A percentile compares a stretch with the other conserved stretches of the same genome.
Evolutionary conservation across 2,113 vertebrate genomes (phyloP).

Genomic region (Pluvialis apricaria): DNA sequence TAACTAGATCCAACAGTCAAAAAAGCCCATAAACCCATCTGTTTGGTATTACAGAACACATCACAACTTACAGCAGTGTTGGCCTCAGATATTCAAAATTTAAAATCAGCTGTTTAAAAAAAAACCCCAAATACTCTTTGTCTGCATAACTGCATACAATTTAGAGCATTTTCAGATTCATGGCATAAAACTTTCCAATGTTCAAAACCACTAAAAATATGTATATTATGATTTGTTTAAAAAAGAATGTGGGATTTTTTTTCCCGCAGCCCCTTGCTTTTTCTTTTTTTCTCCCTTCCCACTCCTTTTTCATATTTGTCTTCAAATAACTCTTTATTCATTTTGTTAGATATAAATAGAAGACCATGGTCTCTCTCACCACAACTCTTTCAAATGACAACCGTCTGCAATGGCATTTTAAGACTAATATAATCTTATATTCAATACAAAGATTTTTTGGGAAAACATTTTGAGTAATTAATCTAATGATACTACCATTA

Average conservation of each 20-base stretch:
- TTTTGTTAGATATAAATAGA: not conserved
- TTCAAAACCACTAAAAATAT: not conserved
- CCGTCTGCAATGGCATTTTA: not conserved
- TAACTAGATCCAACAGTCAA: not conserved
- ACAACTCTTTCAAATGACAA: not conserved
- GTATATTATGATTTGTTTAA: not conserved
- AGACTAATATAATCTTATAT: not conserved
- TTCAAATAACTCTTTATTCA: not conserved
- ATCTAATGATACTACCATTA: not conserved
- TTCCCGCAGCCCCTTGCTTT: not conserved
- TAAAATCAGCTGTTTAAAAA: not conserved
- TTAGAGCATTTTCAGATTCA: not conserved
- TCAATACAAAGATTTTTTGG: not conserved
- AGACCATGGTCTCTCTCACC: not conserved
- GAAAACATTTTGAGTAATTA: not conserved
- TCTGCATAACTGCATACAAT: not conserved
- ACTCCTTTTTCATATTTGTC: not conserved
- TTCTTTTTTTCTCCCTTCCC: not conserved
- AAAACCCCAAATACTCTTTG: not conserved
- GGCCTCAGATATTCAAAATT: not conserved
- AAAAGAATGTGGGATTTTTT: not conserved
- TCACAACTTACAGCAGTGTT: not conserved
- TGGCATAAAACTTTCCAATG: not conserved
- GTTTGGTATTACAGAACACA: not conserved
- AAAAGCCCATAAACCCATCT: not conserved